Base-by-base conservation (phyloP, 2,113 vertebrate species). In the Bos taurus region DNA sequence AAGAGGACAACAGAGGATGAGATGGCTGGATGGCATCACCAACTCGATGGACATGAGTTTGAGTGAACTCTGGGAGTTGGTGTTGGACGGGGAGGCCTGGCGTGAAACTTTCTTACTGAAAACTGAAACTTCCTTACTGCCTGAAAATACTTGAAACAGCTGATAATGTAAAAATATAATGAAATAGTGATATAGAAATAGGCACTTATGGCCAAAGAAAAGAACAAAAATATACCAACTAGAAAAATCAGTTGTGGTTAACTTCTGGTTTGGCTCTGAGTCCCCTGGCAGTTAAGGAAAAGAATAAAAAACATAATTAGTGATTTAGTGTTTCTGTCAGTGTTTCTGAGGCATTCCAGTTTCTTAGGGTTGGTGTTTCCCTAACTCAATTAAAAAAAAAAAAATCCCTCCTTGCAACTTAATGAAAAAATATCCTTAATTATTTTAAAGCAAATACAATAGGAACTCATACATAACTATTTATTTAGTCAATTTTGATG, bases 391-490 rank as follows among this genome's bases (percentile, higher is more conserved):
- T 85, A 48, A 48, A 21, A 36, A 67, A 67, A 64, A 64, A 96
- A 60, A 88, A 88, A 60, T 46, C 40, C 17, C 21, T 90, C 57
- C n/a, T 4, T 86, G 56, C 57, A 71, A n/a, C 81, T 80, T 87
- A 74, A 43, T 36, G 46, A 36, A 33, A 74, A 71, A 52, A 59
- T 16, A 14, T 40, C 40, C 40, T 91, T 21, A 30, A 28, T 87
- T 90, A 82, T 59, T 88, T 90, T 90, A 94, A 92, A 96, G 56
- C 54, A 83, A 91, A 95, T 25, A 60, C 60, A 90, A 46, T 26
- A 92, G 56, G 14, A 86, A 78, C 19, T n/a, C 25, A 83, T 30
- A 52, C 11, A 13, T 54, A 84, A 26, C 33, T 46, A 40, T 28
- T 78, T 46, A n/a, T 28, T 78, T 85, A 85, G 36, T n/a, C 74